Conservation (phyloP, 2,113 vertebrate genomes). For the Stegastes partitus region DNA sequence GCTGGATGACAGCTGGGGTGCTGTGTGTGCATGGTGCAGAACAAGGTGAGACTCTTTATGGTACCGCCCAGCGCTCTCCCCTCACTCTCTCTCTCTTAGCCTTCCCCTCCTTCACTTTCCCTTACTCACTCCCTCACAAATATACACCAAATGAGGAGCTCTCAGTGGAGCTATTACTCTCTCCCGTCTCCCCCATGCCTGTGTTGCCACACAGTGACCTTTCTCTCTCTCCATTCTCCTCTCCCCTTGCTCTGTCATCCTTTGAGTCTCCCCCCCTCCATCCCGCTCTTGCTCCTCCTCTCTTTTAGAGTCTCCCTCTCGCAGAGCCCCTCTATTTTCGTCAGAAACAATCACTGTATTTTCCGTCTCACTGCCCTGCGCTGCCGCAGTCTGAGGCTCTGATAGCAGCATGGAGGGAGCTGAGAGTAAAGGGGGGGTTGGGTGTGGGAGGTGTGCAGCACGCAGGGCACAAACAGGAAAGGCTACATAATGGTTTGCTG, state of each 20-base stretch:
- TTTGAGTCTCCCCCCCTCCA: conserved; percentile 25
- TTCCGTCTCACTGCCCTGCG: conserved; percentile 80
- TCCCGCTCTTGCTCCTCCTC: conserved; percentile 18
- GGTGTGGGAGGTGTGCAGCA: conserved; percentile 40
- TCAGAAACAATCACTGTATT: conserved; percentile 85
- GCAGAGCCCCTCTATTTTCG: conserved; percentile 72
- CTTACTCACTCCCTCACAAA: conserved; percentile 31
- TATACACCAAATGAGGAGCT: conserved; percentile 47
- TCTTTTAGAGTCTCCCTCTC: conserved; percentile 49
- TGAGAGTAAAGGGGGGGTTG: conserved; percentile 40
- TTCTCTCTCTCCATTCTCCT: conserved; percentile 23
- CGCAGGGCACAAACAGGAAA: conserved; percentile 51
- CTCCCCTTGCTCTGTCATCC: conserved; percentile 34
- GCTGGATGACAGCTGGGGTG: conserved; percentile 74
- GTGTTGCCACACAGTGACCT: conserved; percentile 59
- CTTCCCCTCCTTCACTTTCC: conserved; percentile 6
- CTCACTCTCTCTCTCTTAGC: neutral
- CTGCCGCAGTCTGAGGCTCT: conserved; percentile 81
- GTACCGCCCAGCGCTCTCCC: conserved; percentile 28
- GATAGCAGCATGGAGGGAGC: conserved; percentile 47
- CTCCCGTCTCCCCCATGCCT: conserved; percentile 34
- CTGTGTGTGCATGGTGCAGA: conserved; percentile 83
- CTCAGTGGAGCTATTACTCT: conserved; percentile 60
- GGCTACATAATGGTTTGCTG: conserved; percentile 64
- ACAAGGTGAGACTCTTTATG: conserved; percentile 77